phyloP scores from a whole-genome alignment of 2,888 invertebrate genomes.

The Drosophila mimetica region DNA sequence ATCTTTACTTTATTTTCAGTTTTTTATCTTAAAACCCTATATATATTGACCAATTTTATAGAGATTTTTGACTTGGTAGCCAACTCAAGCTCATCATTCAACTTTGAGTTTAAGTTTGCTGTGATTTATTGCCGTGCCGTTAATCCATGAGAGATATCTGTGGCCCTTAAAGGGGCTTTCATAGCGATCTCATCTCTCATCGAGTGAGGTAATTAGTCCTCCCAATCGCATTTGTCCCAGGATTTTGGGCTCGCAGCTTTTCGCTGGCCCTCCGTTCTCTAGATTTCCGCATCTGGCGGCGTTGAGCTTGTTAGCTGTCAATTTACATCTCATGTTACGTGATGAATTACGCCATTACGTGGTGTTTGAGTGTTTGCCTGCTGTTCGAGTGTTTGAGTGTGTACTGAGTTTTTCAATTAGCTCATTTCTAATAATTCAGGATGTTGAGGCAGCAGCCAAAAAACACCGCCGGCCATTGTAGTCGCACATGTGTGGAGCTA shows the following conservation, averaged over 20 bases:
- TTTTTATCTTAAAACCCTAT: neutral
- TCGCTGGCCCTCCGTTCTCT: slow-evolving; percentile 1
- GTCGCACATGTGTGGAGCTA: slow-evolving; percentile 7
- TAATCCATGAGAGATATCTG: no score
- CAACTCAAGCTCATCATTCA: no score
- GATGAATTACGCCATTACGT: slow-evolving; percentile 51
- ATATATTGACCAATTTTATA: neutral
- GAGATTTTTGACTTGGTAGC: no score
- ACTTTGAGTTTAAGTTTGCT: no score
- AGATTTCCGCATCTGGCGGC: slow-evolving; percentile 8
- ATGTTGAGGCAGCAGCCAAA: slow-evolving; percentile 30
- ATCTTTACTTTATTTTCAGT: neutral
- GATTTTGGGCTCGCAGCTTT: neutral
- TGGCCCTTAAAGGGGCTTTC: no score
- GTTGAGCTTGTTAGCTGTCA: slow-evolving; percentile 46
- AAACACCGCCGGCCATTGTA: slow-evolving; percentile 40
- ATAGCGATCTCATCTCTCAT: no score
- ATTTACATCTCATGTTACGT: slow-evolving; percentile 46
- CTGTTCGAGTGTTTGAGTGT: slow-evolving; percentile 1
- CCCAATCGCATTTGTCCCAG: neutral
- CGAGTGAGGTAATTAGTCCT: neutral
- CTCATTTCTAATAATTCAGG: slow-evolving; percentile 60
- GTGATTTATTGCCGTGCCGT: no score
- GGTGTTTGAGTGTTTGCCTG: neutral
- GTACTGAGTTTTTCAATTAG: slow-evolving; percentile 69